Base-by-base conservation (phyloP, 2,888 invertebrate genomes). In the Lycia hirtaria region DNA sequence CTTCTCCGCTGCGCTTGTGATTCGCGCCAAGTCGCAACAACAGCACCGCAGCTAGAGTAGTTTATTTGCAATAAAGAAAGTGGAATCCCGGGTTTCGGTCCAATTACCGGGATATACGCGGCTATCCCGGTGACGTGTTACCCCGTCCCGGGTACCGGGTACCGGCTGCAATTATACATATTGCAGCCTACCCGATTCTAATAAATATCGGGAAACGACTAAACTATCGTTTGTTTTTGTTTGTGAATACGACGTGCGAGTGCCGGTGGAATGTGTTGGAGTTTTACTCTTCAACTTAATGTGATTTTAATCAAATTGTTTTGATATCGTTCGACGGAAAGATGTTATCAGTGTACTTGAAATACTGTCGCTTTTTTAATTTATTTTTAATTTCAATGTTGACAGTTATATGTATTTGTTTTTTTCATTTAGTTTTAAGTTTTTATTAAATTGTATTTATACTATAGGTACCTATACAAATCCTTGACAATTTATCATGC, bases 51-150 rank as follows among this genome's bases (percentile, higher is more conserved):
- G 85, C 80, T 83, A 82, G 84, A 84, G 83, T 88, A 89, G 87
- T 91, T 92, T 92, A 91, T 91, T 86, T 70, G 89, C 88, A 92
- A 91, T 92, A 92, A 92, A 91, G 90, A 89, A 89, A 92, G 88
- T 91, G 88, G 90, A 85, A 90, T 89, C 88, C 88, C 85, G 85
- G 83, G 85, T 85, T 85, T 80, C 83, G 87, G 84, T 88, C 88
- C 92, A 92, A 92, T 92, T 92, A 92, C 91, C 80, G 78, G 88
- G 91, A 92, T 89, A 86, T 92, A 92, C 86, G 86, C 80, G 84
- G 88, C 88, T 74, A 87, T 92, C 85, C 81, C 85, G 82, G 83
- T 90, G 91, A 92, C 91, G 87, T 84, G 90, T 78, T 75, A 80
- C 85, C 82, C 69, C 77, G 82, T 76, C 80, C 83, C 78, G 80